phyloP scores from a whole-genome alignment of 2,113 vertebrate species.

The Ochotona curzoniae region DNA sequence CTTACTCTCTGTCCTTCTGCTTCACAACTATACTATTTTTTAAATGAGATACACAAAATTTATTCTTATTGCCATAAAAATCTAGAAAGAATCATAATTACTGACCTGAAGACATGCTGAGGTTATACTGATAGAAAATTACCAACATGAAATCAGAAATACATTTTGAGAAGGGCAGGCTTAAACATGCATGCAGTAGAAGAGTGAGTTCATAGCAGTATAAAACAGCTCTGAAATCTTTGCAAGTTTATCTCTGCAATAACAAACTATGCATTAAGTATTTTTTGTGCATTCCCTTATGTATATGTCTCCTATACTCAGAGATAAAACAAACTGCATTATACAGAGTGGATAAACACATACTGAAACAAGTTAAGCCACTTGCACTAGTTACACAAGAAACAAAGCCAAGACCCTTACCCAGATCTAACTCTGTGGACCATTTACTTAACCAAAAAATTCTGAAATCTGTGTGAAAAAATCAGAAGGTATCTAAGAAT shows the following conservation, averaged over 20 bases:
- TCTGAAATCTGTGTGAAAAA: not conserved
- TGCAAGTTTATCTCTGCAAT: not conserved
- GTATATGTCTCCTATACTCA: not conserved
- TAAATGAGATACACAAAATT: not conserved
- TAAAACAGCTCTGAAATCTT: not conserved
- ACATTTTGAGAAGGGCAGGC: fast-evolving
- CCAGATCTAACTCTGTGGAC: not conserved
- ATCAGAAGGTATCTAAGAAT: not conserved
- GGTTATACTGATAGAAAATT: not conserved
- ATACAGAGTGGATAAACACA: not conserved
- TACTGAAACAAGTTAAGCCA: not conserved
- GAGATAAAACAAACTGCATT: not conserved
- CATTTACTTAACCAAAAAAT: not conserved
- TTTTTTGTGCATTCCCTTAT: not conserved
- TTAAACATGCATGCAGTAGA: not conserved
- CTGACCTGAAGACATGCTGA: not conserved
- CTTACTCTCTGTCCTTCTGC: no score
- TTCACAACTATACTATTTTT: no score
- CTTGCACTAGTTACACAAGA: not conserved
- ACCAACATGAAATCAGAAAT: not conserved
- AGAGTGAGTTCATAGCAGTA: not conserved
- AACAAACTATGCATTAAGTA: not conserved
- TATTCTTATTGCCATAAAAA: not conserved
- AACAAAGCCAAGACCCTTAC: not conserved
- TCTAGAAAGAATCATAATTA: not conserved